A percentile compares a stretch with the other conserved stretches of the same genome.
Evolutionary conservation across 1,140 invertebrate genomes (phyloP).

Genomic region (Nasonia longicornis): DNA sequence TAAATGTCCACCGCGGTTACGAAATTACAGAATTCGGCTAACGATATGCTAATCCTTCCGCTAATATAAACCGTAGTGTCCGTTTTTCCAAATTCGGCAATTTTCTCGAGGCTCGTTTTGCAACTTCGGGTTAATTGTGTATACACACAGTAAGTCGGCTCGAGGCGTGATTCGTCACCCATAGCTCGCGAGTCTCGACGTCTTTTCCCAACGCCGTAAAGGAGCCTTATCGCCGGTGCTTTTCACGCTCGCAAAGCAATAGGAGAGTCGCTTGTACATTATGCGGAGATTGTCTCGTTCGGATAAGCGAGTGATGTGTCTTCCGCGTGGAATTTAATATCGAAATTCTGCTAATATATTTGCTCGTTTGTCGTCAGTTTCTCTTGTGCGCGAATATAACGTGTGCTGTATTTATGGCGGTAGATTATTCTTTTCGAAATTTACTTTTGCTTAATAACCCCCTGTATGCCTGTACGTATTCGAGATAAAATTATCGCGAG

Average conservation of each 20-base stretch:
- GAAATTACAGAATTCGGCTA: not conserved
- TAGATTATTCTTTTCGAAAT: not conserved
- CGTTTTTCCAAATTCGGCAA: not conserved
- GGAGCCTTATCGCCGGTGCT: conserved; percentile 11
- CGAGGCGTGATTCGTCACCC: not conserved
- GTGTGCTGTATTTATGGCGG: no score
- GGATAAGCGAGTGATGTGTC: not conserved
- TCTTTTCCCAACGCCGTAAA: not conserved
- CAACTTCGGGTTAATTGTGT: not conserved
- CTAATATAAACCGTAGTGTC: not conserved
- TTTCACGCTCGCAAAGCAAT: conserved; percentile 12
- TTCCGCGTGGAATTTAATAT: no score
- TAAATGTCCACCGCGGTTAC: not conserved
- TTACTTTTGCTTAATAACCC: not conserved
- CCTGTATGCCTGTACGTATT: no score
- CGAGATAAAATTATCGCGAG: not conserved
- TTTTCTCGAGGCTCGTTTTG: not conserved
- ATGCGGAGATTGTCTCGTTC: not conserved
- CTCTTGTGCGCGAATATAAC: not conserved
- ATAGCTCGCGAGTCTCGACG: not conserved
- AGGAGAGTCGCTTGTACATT: not conserved
- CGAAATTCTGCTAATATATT: not conserved
- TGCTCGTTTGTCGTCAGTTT: not conserved
- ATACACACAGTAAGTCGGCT: not conserved
- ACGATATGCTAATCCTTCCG: not conserved